Percentiles rank a stretch among this genome's conserved stretches.
These are phyloP conservation scores for Eubucco bourcierii DNA, from an alignment of 2,113 vertebrate genomes.

Conservation along the genomic window DNA sequence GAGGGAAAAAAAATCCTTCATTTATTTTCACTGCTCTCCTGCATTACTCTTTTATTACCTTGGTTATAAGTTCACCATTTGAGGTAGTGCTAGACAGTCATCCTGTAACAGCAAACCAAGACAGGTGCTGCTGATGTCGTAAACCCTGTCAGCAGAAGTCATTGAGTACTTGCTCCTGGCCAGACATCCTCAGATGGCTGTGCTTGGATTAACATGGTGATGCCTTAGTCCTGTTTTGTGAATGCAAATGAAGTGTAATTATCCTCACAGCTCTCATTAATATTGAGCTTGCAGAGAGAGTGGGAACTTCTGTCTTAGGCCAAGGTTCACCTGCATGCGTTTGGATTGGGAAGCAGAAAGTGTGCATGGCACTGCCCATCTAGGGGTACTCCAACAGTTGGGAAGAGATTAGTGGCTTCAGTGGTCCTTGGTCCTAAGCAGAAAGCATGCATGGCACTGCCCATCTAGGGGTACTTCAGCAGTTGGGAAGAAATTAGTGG, in stretches of 20 bases:
- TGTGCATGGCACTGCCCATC: not conserved
- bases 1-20: not conserved
- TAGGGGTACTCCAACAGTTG: not conserved
- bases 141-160: not conserved
- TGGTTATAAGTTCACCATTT: not conserved
- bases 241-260: not conserved
- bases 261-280: not conserved
- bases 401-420: not conserved
- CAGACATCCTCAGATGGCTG: rapidly evolving
- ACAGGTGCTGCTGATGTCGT: not conserved
- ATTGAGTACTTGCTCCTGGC: not conserved
- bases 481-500: not conserved
- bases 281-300: not conserved
- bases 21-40: not conserved
- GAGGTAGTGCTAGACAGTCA: not conserved
- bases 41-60: not conserved
- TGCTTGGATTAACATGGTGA: not conserved
- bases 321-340: not conserved
- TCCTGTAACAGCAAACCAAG: not conserved
- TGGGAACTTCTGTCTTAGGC: not conserved
- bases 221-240: not conserved
- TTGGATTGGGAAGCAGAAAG: not conserved
- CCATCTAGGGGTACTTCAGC: not conserved
- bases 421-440: not conserved
- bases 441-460: not conserved